Conservation (phyloP, 2,888 invertebrate species). For the Conistra vaccinii region DNA sequence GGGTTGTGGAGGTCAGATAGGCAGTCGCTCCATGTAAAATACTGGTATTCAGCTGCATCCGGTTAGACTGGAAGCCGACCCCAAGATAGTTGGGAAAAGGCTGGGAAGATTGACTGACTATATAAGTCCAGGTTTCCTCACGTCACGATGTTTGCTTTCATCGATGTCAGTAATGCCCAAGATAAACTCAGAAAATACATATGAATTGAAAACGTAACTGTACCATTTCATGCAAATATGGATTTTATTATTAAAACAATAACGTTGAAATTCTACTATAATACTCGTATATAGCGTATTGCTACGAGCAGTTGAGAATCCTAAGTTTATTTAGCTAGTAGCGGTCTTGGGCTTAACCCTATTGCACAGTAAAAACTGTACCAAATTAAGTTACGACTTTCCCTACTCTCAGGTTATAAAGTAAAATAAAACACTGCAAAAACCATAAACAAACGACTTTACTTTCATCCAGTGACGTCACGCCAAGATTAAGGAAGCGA, state of each 20-base stretch:
- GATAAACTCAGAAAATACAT: too few species aligned
- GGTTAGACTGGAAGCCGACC: too few species aligned
- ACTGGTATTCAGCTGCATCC: too few species aligned
- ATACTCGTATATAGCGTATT: too few species aligned
- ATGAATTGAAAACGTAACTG: too few species aligned
- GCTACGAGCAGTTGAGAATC: background rate
- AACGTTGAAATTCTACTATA: background rate
- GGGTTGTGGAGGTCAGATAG: too few species aligned
- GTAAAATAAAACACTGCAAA: conserved; percentile 26
- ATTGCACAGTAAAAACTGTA: background rate
- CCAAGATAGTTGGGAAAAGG: too few species aligned
- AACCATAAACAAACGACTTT: conserved; percentile 32
- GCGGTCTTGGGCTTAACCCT: background rate
- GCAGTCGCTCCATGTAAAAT: too few species aligned
- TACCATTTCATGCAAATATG: background rate
- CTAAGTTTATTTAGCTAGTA: background rate
- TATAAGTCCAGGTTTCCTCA: too few species aligned
- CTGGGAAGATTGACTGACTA: too few species aligned
- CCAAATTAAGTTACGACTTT: conserved; percentile 19
- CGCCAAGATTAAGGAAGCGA: conserved; percentile 29
- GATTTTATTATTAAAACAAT: background rate
- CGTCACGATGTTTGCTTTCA: too few species aligned
- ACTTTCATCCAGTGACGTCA: conserved; percentile 20
- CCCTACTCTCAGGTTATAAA: conserved; percentile 19
- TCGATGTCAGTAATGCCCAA: too few species aligned